Conservation (phyloP, 2,113 vertebrate species). For the Solea senegalensis region DNA sequence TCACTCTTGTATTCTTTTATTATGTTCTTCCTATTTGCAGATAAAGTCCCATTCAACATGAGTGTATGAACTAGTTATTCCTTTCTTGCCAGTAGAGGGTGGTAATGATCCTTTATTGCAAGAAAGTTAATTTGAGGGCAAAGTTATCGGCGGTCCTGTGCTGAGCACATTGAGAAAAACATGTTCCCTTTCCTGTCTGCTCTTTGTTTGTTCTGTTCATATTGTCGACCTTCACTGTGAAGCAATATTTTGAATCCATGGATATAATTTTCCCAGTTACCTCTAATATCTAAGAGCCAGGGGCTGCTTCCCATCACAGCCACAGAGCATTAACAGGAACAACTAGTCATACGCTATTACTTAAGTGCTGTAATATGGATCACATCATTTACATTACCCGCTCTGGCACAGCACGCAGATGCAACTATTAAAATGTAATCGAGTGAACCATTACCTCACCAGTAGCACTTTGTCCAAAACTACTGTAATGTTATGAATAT, state of each 20-base stretch:
- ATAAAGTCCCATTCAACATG: neutral
- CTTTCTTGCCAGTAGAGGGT: constrained; percentile 53
- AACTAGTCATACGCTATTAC: constrained; percentile 23
- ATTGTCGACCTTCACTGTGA: constrained; percentile 15
- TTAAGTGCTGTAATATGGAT: constrained; percentile 44
- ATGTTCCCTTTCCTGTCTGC: neutral
- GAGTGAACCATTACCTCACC: constrained; percentile 74
- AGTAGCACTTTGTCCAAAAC: constrained; percentile 64
- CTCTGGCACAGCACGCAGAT: constrained; percentile 52
- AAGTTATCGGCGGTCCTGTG: neutral
- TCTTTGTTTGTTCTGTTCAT: constrained; percentile 21
- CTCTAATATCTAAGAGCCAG: constrained; percentile 17
- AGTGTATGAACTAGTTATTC: neutral
- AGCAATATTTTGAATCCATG: constrained; percentile 44
- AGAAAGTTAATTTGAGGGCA: constrained; percentile 1
- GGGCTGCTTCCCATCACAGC: constrained; percentile 46
- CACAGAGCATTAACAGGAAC: constrained; percentile 47
- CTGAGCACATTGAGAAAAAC: neutral
- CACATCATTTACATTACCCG: constrained; percentile 65
- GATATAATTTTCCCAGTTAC: constrained; percentile 36
- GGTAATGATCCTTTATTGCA: constrained; percentile 31
- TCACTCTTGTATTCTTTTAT: neutral
- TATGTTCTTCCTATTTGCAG: no score
- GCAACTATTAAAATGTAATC: constrained; percentile 69
- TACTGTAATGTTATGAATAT: constrained; percentile 65